phyloP scores from a whole-genome alignment of 92 coral and sea anemone genomes.

The Pocillopora meandrina region DNA sequence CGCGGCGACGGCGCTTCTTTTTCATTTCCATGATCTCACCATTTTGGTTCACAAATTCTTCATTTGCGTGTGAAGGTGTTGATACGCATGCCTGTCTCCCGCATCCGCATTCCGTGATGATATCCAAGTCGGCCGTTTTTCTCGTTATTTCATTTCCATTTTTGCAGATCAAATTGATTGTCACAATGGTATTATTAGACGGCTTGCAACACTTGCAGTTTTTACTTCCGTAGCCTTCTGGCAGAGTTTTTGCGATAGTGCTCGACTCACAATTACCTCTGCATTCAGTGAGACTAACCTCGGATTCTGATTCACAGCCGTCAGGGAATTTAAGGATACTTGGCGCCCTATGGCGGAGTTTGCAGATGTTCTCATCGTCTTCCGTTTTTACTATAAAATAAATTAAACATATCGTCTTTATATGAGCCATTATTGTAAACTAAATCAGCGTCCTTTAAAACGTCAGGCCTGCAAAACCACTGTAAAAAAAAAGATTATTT shows the following conservation, averaged over 20 bases:
- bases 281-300: conserved; percentile 38
- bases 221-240: neutral
- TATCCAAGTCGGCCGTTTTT: conserved; percentile 4
- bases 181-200: neutral
- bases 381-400: neutral
- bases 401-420: neutral
- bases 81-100: neutral
- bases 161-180: conserved; percentile 31
- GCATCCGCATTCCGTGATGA: conserved; percentile 47
- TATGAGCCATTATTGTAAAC: neutral
- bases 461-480: no score
- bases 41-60: neutral
- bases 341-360: neutral
- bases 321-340: neutral
- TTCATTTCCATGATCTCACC: neutral
- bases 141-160: neutral
- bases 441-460: no score
- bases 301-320: conserved; percentile 36
- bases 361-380: neutral
- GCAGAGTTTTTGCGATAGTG: conserved; percentile 38
- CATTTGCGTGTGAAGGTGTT: conserved; percentile 15
- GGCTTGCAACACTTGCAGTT: conserved; percentile 60
- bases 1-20: conserved; percentile 20
- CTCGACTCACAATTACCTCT: conserved; percentile 56
- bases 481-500: no score